These are phyloP conservation scores for Leucophenga varia DNA, from an alignment of 1,140 invertebrate species.

Conservation along the genomic window DNA sequence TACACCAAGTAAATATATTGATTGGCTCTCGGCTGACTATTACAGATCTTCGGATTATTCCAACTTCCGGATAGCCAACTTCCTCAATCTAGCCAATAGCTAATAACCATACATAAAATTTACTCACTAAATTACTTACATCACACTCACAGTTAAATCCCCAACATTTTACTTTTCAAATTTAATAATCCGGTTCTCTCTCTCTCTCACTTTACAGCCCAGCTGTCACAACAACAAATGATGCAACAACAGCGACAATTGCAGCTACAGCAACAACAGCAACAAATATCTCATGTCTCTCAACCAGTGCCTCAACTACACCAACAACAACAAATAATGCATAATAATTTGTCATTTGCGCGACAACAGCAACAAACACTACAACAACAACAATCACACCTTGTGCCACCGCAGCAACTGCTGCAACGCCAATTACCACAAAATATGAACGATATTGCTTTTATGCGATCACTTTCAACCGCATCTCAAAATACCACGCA, in stretches of 20 bases:
- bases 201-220: too few relatives aligned
- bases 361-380: background rate
- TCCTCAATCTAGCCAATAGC: too few relatives aligned
- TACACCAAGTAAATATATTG: too few relatives aligned
- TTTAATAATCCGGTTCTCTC: too few relatives aligned
- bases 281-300: conserved; percentile 14
- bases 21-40: too few relatives aligned
- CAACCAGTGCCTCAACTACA: conserved; percentile 15
- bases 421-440: conserved; percentile 25
- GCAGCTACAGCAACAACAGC: conserved; percentile 19
- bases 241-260: conserved; percentile 20
- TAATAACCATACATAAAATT: too few relatives aligned
- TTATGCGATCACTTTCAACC: background rate
- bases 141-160: too few relatives aligned
- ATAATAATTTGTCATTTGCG: background rate
- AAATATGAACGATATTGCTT: conserved; percentile 13
- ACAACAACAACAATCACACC: conserved; percentile 13
- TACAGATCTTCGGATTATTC: too few relatives aligned
- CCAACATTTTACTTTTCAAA: too few relatives aligned
- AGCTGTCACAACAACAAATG: conserved; percentile 28
- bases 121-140: too few relatives aligned
- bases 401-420: conserved; percentile 15
- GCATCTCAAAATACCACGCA: conserved; percentile 51
- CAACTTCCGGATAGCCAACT: too few relatives aligned
- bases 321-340: conserved; percentile 20